phyloP scores from a whole-genome alignment of 2,888 invertebrate species.

The Latrodectus elegans region DNA sequence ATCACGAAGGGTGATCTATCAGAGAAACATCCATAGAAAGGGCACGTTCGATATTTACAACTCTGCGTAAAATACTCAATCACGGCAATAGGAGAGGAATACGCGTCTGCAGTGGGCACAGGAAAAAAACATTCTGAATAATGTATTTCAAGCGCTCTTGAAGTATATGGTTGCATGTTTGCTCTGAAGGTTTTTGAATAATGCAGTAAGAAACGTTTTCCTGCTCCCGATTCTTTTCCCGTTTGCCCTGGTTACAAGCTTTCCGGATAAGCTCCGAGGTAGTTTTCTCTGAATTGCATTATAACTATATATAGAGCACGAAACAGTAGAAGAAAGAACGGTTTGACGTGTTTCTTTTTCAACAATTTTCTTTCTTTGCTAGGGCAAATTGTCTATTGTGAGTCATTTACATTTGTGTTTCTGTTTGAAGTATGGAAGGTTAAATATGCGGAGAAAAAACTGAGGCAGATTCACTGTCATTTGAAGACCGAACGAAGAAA shows the following conservation, averaged over 20 bases:
- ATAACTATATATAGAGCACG: conserved; percentile 12
- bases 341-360: background rate
- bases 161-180: conserved; percentile 54
- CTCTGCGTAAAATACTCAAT: conserved; percentile 42
- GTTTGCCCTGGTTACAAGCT: background rate
- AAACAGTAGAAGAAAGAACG: background rate
- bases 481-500: too few species aligned
- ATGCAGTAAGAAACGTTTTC: conserved; percentile 42
- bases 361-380: too few species aligned
- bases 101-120: conserved; percentile 2
- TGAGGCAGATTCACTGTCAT: too few species aligned
- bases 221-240: background rate
- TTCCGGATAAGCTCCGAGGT: background rate
- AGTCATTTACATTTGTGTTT: too few species aligned
- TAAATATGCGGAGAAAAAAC: too few species aligned
- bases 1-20: conserved; percentile 21
- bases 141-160: conserved; percentile 36
- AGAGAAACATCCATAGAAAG: background rate
- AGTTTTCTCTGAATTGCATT: conserved; percentile 7
- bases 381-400: too few species aligned
- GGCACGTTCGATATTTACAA: conserved; percentile 46
- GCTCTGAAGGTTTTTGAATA: conserved; percentile 33
- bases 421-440: too few species aligned
- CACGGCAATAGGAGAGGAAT: conserved; percentile 35
- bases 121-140: conserved; percentile 31